Evolutionary conservation across 2,113 vertebrate genomes (phyloP).

Genomic region (Xiphias gladius): DNA sequence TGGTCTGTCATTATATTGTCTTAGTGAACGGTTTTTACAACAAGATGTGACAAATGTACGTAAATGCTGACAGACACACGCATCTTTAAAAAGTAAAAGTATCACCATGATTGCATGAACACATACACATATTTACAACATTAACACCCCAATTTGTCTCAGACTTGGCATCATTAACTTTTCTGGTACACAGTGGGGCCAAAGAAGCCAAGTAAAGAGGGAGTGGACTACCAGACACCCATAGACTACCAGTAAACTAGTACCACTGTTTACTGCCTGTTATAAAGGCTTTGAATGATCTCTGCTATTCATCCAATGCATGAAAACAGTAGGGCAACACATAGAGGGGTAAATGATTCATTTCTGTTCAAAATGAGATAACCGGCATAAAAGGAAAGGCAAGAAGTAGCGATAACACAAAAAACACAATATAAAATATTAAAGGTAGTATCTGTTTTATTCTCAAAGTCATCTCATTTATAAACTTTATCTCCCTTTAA

Average conservation of each 20-base stretch:
- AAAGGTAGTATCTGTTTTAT: conserved; percentile 33
- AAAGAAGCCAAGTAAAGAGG: background rate
- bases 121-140: background rate
- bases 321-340: conserved; percentile 19
- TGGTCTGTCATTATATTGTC: background rate
- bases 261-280: background rate
- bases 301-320: conserved; percentile 5
- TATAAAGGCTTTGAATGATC: background rate
- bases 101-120: conserved; percentile 19
- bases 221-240: no score
- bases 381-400: conserved; percentile 4
- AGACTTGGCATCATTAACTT: background rate
- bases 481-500: conserved; percentile 35
- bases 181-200: background rate
- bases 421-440: conserved; percentile 26
- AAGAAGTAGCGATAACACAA: conserved; percentile 9
- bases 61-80: conserved; percentile 21
- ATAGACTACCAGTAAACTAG: background rate
- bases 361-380: conserved; percentile 54
- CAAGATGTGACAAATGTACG: background rate
- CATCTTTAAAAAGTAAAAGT: background rate
- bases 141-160: background rate
- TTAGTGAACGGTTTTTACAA: conserved; percentile 2
- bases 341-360: background rate
- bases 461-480: conserved; percentile 10